phyloP scores from a whole-genome alignment of 1,140 invertebrate genomes.

The Papilio helenus region DNA sequence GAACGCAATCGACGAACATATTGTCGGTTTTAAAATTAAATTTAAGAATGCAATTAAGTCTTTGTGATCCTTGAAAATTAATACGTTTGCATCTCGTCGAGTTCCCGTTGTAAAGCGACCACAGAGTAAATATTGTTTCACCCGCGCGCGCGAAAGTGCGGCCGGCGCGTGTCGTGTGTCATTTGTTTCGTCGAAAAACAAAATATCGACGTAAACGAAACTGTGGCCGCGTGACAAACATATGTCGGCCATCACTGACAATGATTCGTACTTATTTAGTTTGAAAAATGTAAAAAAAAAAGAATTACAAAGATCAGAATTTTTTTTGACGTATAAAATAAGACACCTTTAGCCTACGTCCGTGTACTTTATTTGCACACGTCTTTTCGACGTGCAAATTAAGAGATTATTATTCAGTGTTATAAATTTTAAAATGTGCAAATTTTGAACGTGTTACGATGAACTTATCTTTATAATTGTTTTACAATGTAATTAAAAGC shows the following conservation, averaged over 20 bases:
- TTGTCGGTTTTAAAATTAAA: constrained; percentile 78
- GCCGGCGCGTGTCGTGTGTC: constrained; percentile 55
- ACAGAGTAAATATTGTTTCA: constrained; percentile 58
- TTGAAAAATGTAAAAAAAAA: background rate
- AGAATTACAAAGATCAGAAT: background rate
- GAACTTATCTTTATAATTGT: constrained; percentile 18
- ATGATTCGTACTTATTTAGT: background rate
- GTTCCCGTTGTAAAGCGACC: constrained; percentile 64
- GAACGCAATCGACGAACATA: constrained; percentile 61
- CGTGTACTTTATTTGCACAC: background rate
- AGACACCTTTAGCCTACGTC: too few relatives aligned
- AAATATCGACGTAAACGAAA: constrained; percentile 42
- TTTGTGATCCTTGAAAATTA: constrained; percentile 75
- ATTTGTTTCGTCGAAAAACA: constrained; percentile 49
- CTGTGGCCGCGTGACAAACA: background rate
- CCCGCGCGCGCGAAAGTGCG: constrained; percentile 46
- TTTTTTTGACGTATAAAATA: background rate
- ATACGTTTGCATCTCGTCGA: constrained; percentile 62
- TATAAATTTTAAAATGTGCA: constrained; percentile 7
- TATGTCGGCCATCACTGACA: background rate
- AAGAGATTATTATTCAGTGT: background rate
- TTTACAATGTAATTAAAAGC: background rate
- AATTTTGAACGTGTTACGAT: constrained; percentile 11
- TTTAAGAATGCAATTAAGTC: constrained; percentile 76
- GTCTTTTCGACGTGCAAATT: background rate